Base-by-base conservation (phyloP, 1,140 invertebrate species). In the Brachystomella parvula region DNA sequence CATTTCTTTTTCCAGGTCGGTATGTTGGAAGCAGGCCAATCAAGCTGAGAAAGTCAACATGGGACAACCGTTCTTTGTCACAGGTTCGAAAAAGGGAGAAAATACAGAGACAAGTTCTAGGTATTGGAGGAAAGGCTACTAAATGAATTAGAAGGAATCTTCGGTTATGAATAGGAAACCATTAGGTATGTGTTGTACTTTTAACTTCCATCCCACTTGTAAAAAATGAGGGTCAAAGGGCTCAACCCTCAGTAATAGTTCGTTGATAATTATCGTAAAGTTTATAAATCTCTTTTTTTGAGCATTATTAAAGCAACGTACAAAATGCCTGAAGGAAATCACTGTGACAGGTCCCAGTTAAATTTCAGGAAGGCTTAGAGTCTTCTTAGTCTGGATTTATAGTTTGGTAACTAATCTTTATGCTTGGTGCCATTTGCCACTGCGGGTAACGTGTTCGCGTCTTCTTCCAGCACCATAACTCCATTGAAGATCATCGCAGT, bases 11-110 rank as follows among this genome's bases (percentile, higher is more conserved):
- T 70, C 33, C 77, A 90, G 89, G 91, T 63, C 83, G 89, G 44
- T 99, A 99, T 77, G 96, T 99, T 1, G 96, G 96, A 21, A 98
- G 95, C 75, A 82, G 96, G 29, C 96, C 96, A 1, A 99, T 99
- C 63, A 99, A 99, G 78, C 79, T 99, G 32, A 79, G 96, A 1
- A 99, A 99, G 80, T 97, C 94, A 76, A 88, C 86, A 0, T 99
- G 96, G 96, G 92, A 89, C 75, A 91, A 94, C 73, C 83, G 96
- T 65, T 93, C 93, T 76, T 79, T 98, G 1, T 94, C 98, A 62
- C 82, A 92, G 0, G 94, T 97, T 0, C 84, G 90, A 62, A 96
- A 96, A 78, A 98, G 98, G 76, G 90, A 96, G 74, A 94, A 94
- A 75, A 91, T 96, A 75, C 96, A 66, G 21, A 84, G 64, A 56